Base-by-base conservation (phyloP, 2,797 vertebrate species). In the Hephaestus fuliginosus region DNA sequence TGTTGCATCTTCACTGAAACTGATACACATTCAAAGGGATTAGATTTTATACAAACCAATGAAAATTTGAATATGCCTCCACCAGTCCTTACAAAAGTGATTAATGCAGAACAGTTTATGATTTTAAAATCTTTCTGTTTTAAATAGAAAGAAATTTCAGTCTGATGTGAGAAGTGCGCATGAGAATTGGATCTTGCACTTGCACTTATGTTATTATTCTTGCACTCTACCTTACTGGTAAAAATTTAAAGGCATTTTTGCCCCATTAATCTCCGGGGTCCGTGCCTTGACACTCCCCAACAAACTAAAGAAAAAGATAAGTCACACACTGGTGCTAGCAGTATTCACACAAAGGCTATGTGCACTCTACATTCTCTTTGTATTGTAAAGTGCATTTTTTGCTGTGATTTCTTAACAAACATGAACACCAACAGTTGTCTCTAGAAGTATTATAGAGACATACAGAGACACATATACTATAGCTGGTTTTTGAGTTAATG, bases 171-270 rank as follows among this genome's bases (percentile, higher is more conserved):
- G 30, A 55, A 30, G 52, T 43, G 14, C 11, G 17, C 60, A 22
- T 46, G 25, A 51, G 70, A 70, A 64, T 64, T 43, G 25, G 48
- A 14, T 68, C 46, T 22, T 55, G 10, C 43, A 46, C 44, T 52
- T 67, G 18, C 43, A 46, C 46, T n/a, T 44, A 9, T 39, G 17
- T 44, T 76, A 15, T 69, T 70, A 62, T 69, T 20, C 7, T 62
- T 51, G 46, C 57, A 20, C 70, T 36, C 49, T 56, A 70, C 36
- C 44, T 63, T 53, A 77, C 70, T 44, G 36, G 28, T 48, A 51
- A 83, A 81, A 58, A 60, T 63, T 43, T 70, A 20, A 52, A 10
- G 71, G 30, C 30, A 28, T 36, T 25, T 73, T 65, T 62, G n/a
- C 39, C 4, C 48, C 48, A 33, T 69, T 74, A 30, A 76, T 80